Base-by-base conservation (phyloP, 2,113 vertebrate genomes). In the Pelodiscus sinensis region DNA sequence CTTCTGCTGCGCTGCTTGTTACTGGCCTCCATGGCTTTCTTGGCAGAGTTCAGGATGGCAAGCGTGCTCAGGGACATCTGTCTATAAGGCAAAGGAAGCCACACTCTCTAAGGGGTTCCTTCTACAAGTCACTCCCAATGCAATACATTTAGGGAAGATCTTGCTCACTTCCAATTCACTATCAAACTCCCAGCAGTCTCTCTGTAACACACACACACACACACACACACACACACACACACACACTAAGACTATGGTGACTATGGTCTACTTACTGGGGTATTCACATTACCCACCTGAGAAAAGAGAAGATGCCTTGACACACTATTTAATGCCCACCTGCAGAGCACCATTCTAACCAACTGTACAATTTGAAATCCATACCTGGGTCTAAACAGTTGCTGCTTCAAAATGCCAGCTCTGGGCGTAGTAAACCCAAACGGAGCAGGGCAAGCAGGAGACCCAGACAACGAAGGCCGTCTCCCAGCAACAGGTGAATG, bases 41-140 rank as follows among this genome's bases (percentile, higher is more conserved):
- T 97, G 93, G 98, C 98, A 13, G 97, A 98, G 62, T 97, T 98
- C 73, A 98, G 97, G 92, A 98, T 97, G 6, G 98, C 97, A 13
- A 98, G 27, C 0, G 96, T 97, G 84, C 88, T 98, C 82, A 97
- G 94, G 54, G 98, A 93, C 85, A 97, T 92, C 27, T 84, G 84
- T 97, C 98, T 98, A 58, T 6, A 14, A 82, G 10, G 52, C 81
- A 91, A 24, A 58, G 31, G 77, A 50, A 4, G 57, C 5, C n/a
- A 79, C 71, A 56, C 18, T 65, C 18, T 65, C 18, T 1, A 5
- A 16, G 50, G 6, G 1, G 56, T 38, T 27, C 55, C 35, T 31
- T 44, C 73, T 27, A 12, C 19, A 81, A 85, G 21, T 31, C 22
- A 75, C 55, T 29, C 25, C 0, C 0, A 10, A 8, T 1, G 60